Evolutionary conservation across 2,888 invertebrate genomes (phyloP).

Genomic region (Listrodromus nycthemerus): DNA sequence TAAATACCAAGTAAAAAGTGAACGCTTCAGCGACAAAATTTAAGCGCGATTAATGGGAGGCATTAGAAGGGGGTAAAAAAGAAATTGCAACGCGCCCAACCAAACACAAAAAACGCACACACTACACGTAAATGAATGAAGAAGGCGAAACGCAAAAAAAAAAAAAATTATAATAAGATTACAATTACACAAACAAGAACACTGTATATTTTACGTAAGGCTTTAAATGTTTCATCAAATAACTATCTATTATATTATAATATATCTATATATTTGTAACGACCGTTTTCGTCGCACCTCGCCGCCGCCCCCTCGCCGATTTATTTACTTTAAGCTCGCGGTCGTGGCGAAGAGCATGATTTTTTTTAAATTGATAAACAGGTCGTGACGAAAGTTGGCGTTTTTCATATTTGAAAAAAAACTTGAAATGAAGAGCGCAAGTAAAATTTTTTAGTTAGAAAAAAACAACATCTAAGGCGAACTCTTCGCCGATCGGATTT

Average conservation of each 20-base stretch:
- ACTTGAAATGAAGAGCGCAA: background rate
- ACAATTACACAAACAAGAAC: slow-evolving; percentile 72
- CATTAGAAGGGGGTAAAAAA: slow-evolving; percentile 35
- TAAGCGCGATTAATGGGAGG: background rate
- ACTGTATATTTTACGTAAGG: slow-evolving; percentile 83
- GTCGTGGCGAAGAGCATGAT: slow-evolving; percentile 25
- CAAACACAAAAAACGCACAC: slow-evolving; percentile 57
- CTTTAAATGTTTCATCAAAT: slow-evolving; percentile 83
- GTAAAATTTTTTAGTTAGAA: background rate
- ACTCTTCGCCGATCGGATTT: background rate
- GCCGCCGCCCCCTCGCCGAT: slow-evolving; percentile 63
- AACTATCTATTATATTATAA: slow-evolving; percentile 81
- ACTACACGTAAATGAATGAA: slow-evolving; percentile 48
- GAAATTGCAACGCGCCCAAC: slow-evolving; percentile 44
- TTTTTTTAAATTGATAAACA: slow-evolving; percentile 27
- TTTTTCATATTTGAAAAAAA: background rate
- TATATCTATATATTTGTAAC: slow-evolving; percentile 83
- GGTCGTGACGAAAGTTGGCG: background rate
- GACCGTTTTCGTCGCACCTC: slow-evolving; percentile 73
- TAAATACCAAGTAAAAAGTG: slow-evolving; percentile 7
- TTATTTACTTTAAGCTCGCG: slow-evolving; percentile 33
- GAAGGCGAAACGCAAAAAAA: slow-evolving; percentile 45
- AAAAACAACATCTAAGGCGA: background rate
- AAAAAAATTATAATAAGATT: slow-evolving; percentile 47
- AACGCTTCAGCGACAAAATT: slow-evolving; percentile 15